phyloP scores from a whole-genome alignment of 2,113 vertebrate species.

The Terrapene triunguis region DNA sequence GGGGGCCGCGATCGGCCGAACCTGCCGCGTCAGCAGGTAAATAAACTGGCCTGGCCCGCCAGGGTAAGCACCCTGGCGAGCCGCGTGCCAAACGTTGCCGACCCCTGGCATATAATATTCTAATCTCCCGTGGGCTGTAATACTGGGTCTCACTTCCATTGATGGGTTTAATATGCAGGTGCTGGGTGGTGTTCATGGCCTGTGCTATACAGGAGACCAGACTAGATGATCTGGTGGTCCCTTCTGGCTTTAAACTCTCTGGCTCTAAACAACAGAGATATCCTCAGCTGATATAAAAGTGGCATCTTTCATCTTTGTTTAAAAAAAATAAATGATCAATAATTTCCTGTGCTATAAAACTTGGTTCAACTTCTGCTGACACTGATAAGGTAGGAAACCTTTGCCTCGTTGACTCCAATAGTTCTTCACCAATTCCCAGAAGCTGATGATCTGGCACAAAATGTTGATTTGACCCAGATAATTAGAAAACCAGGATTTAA shows the following conservation, averaged over 20 bases:
- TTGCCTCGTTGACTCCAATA: not conserved
- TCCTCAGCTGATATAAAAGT: not conserved
- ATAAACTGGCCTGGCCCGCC: no score
- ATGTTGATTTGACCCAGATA: not conserved
- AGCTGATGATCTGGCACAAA: not conserved
- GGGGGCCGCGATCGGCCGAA: no score
- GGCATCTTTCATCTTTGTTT: not conserved
- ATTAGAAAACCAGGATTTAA: not conserved
- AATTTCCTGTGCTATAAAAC: not conserved
- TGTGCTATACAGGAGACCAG: not conserved
- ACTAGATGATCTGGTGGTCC: not conserved
- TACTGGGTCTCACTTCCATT: not conserved
- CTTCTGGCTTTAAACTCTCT: not conserved
- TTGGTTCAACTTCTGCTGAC: not conserved
- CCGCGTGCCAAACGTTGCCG: no score
- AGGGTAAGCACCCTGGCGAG: no score
- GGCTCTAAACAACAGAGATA: not conserved
- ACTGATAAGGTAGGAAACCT: not conserved
- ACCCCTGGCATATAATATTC: not conserved
- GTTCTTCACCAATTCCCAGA: constrained; percentile 22
- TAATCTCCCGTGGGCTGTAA: not conserved
- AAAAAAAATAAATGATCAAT: not conserved
- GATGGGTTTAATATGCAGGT: not conserved
- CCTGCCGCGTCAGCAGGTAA: no score
- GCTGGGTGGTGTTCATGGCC: not conserved